Evolutionary conservation across 2,797 vertebrate species (phyloP).

Genomic region (Micromesistius poutassou): DNA sequence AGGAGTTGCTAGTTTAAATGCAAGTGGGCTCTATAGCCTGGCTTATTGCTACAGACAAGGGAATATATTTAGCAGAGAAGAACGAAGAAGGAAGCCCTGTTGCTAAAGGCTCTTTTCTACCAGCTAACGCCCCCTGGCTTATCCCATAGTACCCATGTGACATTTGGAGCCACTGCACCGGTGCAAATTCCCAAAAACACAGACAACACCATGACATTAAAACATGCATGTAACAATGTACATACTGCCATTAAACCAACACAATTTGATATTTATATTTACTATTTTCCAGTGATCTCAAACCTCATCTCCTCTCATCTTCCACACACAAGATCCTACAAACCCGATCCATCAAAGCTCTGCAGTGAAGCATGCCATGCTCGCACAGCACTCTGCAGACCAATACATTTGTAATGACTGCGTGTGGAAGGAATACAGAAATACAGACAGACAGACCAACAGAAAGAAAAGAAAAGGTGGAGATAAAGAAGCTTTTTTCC

Average conservation of each 20-base stretch:
- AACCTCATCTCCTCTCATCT: background rate
- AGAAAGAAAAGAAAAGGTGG: background rate
- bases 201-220: background rate
- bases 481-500: slow-evolving; percentile 8
- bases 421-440: background rate
- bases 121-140: background rate
- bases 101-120: background rate
- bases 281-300: background rate
- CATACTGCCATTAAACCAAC: background rate
- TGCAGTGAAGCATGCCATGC: background rate
- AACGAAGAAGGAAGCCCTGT: background rate
- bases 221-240: background rate
- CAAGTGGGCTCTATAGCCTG: background rate
- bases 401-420: slow-evolving; percentile 10
- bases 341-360: background rate
- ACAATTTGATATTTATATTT: background rate
- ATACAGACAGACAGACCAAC: background rate
- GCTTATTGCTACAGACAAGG: background rate
- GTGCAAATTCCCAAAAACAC: background rate
- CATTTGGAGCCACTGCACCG: background rate
- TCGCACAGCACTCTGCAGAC: background rate
- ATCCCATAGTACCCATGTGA: background rate
- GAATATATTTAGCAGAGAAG: background rate
- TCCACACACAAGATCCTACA: background rate
- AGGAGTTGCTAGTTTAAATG: too few relatives aligned